Evolutionary conservation across 30 jellyfish, hydroid and myxozoan genomes (phyloP), one percentile per base, ranked within the genome.

Genomic region (Turritopsis dohrnii): DNA sequence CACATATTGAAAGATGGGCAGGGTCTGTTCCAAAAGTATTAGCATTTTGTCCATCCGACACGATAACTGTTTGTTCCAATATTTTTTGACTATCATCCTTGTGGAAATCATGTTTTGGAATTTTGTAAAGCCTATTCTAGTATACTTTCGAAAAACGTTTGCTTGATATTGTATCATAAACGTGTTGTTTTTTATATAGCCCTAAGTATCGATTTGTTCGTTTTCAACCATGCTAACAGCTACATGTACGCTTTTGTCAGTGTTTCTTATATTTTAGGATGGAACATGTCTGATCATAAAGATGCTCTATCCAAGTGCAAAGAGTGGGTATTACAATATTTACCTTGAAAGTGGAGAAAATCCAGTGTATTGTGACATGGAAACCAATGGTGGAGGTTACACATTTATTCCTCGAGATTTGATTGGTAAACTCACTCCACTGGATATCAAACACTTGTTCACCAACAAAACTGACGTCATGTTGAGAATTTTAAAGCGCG

Each of bases 301-400:
- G 60, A 41, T 13, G 60, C 60, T 41, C 13, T 41, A 41, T 41
- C 60, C 60, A 41, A 41, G 13, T 13, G 60, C 60, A 5, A 54
- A 13, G 52, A 84, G 90, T 60, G 92, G 92, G 9, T 21, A 54
- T 8, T 79, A 85, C 60, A 66, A 76, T 41, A 52, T 85, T 54
- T 60, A n/a, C 16, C 82, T 85, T 17, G 87, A 86, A 53, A 65
- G 84, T 16, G 92, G 92, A 28, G 16, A 28, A 24, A 27, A 75
- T 28, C 83, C 31, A 27, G 92, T 85, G 28, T 85, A 76, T 65
- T 85, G 92, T 60, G 92, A 85, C 27, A 85, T 85, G 92, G 92
- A 41, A n/a, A 85, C 72, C 1, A 85, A 85, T 41, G 92, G 92
- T 1, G 92, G 92, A 20, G 87, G 87, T 0, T 85, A 85, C 75